Conservation (phyloP, 2,888 invertebrate species). For the Tholera decimalis region DNA sequence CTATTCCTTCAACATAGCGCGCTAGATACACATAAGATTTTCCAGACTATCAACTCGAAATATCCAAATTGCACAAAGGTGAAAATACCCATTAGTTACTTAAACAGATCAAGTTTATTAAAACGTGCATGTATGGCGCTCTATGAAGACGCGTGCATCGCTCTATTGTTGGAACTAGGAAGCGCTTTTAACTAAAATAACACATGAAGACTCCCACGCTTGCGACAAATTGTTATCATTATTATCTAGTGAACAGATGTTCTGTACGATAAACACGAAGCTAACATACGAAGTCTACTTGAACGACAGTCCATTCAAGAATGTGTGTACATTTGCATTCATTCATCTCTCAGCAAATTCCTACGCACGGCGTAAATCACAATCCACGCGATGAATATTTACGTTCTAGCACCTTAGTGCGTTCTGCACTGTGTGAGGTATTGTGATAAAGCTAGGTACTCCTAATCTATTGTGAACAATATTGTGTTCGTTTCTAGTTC, state of each 20-base stretch:
- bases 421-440: conserved; percentile 42
- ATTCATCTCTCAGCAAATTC: conserved; percentile 60
- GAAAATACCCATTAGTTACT: conserved; percentile 54
- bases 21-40: conserved; percentile 28
- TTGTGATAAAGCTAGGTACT: conserved; percentile 13
- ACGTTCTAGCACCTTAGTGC: conserved; percentile 44
- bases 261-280: conserved; percentile 30
- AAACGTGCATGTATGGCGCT: conserved; percentile 21
- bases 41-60: conserved; percentile 12
- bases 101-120: conserved; percentile 24
- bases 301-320: conserved; percentile 54
- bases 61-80: conserved; percentile 48
- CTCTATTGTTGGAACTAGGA: conserved; percentile 68
- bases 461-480: conserved; percentile 3
- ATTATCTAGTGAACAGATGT: conserved; percentile 58
- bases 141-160: conserved; percentile 54
- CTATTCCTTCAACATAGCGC: background rate
- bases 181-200: conserved; percentile 75
- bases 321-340: conserved; percentile 61
- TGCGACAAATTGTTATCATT: conserved; percentile 58
- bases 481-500: background rate
- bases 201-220: conserved; percentile 71
- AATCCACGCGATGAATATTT: conserved; percentile 54
- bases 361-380: conserved; percentile 53
- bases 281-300: conserved; percentile 26